phyloP scores from a whole-genome alignment of 64 coral and sea anemone genomes.

The Porites lutea region DNA sequence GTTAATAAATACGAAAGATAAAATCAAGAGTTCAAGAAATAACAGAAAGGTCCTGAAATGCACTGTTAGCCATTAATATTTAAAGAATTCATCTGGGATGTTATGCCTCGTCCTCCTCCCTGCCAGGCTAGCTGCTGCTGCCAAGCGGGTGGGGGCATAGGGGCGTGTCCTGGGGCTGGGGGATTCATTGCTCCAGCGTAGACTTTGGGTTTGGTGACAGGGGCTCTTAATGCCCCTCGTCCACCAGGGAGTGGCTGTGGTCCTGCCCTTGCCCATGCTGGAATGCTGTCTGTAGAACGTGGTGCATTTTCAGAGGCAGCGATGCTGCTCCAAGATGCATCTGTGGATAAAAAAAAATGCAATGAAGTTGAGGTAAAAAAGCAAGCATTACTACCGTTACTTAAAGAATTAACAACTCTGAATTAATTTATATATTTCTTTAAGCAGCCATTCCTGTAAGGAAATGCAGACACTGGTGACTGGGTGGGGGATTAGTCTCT shows the following conservation, averaged over 20 bases:
- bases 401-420: neutral
- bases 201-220: constrained; percentile 65
- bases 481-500: too few relatives aligned
- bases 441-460: too few relatives aligned
- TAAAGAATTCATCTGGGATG: constrained; percentile 24
- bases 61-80: neutral
- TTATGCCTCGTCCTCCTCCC: neutral
- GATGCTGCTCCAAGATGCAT: constrained; percentile 51
- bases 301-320: neutral
- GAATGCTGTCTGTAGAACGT: constrained; percentile 17
- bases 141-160: constrained; percentile 86
- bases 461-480: too few relatives aligned
- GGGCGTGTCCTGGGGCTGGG: constrained; percentile 66
- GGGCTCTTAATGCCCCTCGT: constrained; percentile 43
- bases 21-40: too few relatives aligned
- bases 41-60: neutral
- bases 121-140: constrained; percentile 57
- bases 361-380: neutral
- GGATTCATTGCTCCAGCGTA: constrained; percentile 77
- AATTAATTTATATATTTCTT: too few relatives aligned
- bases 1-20: neutral
- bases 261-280: constrained; percentile 52
- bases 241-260: constrained; percentile 18
- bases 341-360: constrained; percentile 8
- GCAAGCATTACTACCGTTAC: neutral